phyloP scores from a whole-genome alignment of 2,797 vertebrate species.

The Agapornis canus region DNA sequence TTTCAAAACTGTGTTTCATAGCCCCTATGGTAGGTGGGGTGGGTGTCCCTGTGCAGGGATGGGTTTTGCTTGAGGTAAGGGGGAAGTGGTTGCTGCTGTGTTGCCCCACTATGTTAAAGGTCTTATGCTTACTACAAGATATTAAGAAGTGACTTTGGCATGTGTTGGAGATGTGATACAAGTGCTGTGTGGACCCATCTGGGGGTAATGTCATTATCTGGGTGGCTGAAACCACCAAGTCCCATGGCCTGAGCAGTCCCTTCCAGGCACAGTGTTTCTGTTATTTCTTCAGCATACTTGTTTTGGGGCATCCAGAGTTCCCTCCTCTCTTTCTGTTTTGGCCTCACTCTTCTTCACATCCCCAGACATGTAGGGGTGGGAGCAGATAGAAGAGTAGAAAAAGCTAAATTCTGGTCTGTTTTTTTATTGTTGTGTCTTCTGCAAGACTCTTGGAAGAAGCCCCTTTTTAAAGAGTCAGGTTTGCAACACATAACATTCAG shows the following conservation, averaged over 20 bases:
- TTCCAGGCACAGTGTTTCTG: not conserved
- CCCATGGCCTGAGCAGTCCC: rapidly evolving
- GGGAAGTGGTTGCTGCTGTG: rapidly evolving
- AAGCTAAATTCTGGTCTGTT: not conserved
- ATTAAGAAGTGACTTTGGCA: not conserved
- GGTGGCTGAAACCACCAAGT: not conserved
- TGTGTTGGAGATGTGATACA: rapidly evolving
- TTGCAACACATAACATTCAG: not conserved
- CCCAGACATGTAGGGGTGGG: not conserved
- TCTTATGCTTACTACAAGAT: not conserved
- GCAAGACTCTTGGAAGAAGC: not conserved
- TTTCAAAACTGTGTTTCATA: not conserved
- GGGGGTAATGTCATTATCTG: not conserved
- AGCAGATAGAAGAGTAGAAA: not conserved
- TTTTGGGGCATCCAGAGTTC: not conserved
- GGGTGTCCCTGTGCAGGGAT: not conserved
- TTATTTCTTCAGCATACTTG: not conserved
- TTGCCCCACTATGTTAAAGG: not conserved
- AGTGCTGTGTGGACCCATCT: not conserved
- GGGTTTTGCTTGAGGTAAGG: too few species aligned
- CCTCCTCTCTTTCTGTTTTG: not conserved
- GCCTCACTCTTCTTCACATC: not conserved
- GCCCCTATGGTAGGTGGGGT: not conserved
- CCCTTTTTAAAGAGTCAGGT: not conserved
- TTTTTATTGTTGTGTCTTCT: not conserved